phyloP scores from a whole-genome alignment of 2,113 vertebrate genomes.

The Triplophysa siluroides region DNA sequence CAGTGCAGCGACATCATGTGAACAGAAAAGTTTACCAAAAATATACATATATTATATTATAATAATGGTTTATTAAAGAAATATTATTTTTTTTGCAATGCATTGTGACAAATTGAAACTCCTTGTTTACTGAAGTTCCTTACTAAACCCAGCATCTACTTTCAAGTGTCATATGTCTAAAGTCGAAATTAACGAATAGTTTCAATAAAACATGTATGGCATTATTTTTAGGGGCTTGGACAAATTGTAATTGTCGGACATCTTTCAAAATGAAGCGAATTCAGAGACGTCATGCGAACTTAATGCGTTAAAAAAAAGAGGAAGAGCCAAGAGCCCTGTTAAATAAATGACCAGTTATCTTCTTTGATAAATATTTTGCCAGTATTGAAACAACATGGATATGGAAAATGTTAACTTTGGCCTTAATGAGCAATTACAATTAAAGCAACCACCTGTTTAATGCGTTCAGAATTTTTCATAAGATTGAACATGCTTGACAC shows the following conservation, averaged over 20 bases:
- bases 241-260: neutral
- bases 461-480: neutral
- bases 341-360: neutral
- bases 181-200: neutral
- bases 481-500: neutral
- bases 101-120: too few species aligned
- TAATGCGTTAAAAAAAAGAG: neutral
- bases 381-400: neutral
- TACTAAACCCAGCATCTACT: neutral
- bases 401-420: neutral
- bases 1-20: constrained; percentile 54
- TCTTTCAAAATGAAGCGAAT: neutral
- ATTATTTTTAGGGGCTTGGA: neutral
- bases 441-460: neutral
- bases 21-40: neutral
- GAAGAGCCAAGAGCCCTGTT: neutral
- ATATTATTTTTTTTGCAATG: neutral
- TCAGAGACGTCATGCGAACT: neutral
- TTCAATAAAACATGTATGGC: too few species aligned
- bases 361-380: neutral
- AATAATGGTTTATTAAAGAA: neutral
- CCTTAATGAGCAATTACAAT: neutral
- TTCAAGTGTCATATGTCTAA: neutral
- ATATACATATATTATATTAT: too few species aligned
- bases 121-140: neutral